These are phyloP conservation scores for Acanthaster planci DNA, from an alignment of 35 echinoderm and acorn worm species.

Conservation along the genomic window DNA sequence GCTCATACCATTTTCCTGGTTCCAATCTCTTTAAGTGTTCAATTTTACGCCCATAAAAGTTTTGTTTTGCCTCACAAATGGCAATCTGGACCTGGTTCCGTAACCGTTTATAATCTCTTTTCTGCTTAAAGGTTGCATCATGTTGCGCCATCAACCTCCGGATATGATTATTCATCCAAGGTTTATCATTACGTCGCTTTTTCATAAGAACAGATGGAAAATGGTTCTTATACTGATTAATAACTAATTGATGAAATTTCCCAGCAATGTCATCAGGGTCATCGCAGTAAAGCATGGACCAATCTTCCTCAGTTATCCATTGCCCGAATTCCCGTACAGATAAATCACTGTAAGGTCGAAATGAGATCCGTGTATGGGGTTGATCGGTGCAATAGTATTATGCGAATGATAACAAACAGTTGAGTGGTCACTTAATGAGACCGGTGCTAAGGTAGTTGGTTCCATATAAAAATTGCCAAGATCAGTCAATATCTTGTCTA, in stretches of 20 bases:
- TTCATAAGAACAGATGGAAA: background rate
- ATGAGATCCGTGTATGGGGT: background rate
- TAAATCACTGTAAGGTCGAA: background rate
- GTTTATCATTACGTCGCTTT: background rate
- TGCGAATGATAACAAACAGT: background rate
- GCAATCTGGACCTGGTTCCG: background rate
- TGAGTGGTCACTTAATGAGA: background rate
- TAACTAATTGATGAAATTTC: too few relatives aligned
- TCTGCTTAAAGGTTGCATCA: background rate
- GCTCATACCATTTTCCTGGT: background rate
- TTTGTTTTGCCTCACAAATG: background rate
- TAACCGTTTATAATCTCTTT: background rate
- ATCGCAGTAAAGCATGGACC: background rate
- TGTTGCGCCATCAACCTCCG: background rate
- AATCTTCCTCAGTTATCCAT: background rate
- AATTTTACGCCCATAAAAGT: too few relatives aligned
- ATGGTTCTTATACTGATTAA: too few relatives aligned
- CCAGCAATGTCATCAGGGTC: background rate
- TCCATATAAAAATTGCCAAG: background rate
- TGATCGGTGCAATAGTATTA: background rate
- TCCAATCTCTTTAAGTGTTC: background rate
- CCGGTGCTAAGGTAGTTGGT: background rate
- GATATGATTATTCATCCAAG: background rate
- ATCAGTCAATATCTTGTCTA: slow-evolving; percentile 33
- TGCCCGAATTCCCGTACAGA: slow-evolving; percentile 7